Conservation (phyloP, 2,113 vertebrate genomes). For the Sander lucioperca region DNA sequence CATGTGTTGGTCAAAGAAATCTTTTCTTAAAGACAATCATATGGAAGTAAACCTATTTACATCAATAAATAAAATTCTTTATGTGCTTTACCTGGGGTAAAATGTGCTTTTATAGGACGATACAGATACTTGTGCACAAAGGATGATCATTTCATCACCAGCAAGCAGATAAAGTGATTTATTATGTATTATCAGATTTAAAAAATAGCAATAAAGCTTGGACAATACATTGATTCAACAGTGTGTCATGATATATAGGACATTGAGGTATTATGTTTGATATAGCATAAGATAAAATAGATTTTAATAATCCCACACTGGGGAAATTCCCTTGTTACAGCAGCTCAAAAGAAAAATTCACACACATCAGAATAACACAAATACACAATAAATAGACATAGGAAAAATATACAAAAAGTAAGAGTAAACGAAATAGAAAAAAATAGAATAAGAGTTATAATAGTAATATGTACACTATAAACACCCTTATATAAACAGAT, state of each 20-base stretch:
- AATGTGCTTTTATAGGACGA: slow-evolving; percentile 14
- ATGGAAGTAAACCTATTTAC: slow-evolving; percentile 44
- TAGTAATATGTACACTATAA: too few relatives aligned
- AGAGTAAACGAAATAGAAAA: too few relatives aligned
- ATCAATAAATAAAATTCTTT: slow-evolving; percentile 50
- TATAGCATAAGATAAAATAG: background rate
- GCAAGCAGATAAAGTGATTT: slow-evolving; percentile 13
- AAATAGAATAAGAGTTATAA: too few relatives aligned
- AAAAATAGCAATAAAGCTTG: slow-evolving; percentile 64
- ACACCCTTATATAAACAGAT: too few relatives aligned
- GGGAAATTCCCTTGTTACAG: too few relatives aligned
- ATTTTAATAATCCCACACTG: too few relatives aligned
- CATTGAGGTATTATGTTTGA: background rate
- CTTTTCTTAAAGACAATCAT: slow-evolving; percentile 68
- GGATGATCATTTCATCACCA: background rate
- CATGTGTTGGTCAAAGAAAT: slow-evolving; percentile 28
- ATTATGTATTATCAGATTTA: slow-evolving; percentile 24
- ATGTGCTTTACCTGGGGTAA: slow-evolving; percentile 12
- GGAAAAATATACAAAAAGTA: too few relatives aligned
- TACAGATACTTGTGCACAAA: background rate
- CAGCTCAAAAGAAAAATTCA: too few relatives aligned
- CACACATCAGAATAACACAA: too few relatives aligned
- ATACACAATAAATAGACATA: too few relatives aligned
- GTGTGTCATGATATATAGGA: background rate
- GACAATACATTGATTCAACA: slow-evolving; percentile 25